Conservation (phyloP, 2,797 vertebrate genomes). For the Loris lydekkerianus region DNA sequence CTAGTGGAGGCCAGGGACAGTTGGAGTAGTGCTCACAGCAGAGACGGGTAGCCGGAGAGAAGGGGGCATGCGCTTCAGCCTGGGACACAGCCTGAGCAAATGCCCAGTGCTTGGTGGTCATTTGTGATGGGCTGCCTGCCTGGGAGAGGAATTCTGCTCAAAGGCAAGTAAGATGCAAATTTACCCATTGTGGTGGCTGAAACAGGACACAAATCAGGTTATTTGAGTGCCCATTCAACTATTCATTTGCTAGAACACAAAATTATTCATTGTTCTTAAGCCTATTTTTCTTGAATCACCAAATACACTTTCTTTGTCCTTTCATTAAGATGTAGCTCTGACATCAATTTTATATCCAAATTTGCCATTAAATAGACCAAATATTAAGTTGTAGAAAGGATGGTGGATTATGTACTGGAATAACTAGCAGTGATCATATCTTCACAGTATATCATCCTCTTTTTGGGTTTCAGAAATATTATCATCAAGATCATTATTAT, state of each 20-base stretch:
- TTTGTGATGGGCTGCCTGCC: background rate
- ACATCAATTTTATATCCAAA: background rate
- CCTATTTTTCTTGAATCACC: background rate
- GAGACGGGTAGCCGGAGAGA: background rate
- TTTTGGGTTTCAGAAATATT: background rate
- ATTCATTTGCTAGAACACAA: background rate
- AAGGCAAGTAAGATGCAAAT: background rate
- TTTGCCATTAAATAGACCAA: background rate
- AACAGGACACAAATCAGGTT: background rate
- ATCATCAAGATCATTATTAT: background rate
- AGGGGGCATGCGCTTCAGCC: background rate
- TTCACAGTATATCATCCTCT: background rate
- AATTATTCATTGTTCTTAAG: conserved; percentile 12
- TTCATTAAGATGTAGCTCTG: background rate
- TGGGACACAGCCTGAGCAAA: background rate
- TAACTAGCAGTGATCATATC: background rate
- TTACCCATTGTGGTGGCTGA: background rate
- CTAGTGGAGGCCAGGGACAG: background rate
- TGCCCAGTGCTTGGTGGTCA: background rate
- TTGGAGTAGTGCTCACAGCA: background rate
- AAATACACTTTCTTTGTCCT: background rate
- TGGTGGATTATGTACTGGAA: background rate
- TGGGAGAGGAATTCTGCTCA: background rate
- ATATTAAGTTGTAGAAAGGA: background rate
- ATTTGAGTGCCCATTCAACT: background rate